Conservation (phyloP, 2,888 invertebrate species). For the Drosophila ezoana region DNA sequence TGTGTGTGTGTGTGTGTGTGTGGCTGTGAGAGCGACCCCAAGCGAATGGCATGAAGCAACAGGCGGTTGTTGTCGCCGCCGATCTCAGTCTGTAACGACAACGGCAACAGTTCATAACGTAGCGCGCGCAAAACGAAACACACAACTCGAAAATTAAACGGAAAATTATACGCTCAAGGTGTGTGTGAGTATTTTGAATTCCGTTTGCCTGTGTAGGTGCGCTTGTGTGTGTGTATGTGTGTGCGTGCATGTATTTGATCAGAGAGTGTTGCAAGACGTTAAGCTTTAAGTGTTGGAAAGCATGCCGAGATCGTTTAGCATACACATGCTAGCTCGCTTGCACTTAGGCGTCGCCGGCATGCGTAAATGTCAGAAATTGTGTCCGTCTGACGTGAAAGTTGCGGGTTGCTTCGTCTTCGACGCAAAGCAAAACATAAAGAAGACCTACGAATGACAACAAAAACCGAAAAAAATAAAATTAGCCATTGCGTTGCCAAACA, state of each 20-base stretch:
- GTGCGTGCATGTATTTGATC: constrained; percentile 36
- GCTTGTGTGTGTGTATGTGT: background rate
- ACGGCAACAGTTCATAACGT: constrained; percentile 70
- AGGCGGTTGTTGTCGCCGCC: constrained; percentile 72
- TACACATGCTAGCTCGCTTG: constrained; percentile 48
- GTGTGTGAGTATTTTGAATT: constrained; percentile 47
- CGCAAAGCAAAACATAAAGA: constrained; percentile 37
- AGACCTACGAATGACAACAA: constrained; percentile 56
- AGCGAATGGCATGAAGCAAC: constrained; percentile 60
- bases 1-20: constrained; percentile 30
- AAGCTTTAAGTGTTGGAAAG: constrained; percentile 53
- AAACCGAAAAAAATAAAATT: constrained; percentile 38
- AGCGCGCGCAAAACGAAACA: constrained; percentile 64
- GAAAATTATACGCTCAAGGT: constrained; percentile 40
- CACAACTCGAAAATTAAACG: constrained; percentile 45
- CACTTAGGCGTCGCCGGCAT: constrained; percentile 48
- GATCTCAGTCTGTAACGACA: constrained; percentile 76
- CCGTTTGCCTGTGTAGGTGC: constrained; percentile 24
- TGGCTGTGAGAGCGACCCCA: constrained; percentile 15
- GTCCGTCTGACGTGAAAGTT: constrained; percentile 21
- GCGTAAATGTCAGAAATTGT: constrained; percentile 58
- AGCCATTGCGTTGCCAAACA: constrained; percentile 21
- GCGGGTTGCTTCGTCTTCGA: constrained; percentile 26
- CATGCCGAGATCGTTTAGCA: constrained; percentile 22
- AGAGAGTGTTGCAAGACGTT: constrained; percentile 63